Base-by-base conservation (phyloP, 2,113 vertebrate species). In the Callospermophilus lateralis region DNA sequence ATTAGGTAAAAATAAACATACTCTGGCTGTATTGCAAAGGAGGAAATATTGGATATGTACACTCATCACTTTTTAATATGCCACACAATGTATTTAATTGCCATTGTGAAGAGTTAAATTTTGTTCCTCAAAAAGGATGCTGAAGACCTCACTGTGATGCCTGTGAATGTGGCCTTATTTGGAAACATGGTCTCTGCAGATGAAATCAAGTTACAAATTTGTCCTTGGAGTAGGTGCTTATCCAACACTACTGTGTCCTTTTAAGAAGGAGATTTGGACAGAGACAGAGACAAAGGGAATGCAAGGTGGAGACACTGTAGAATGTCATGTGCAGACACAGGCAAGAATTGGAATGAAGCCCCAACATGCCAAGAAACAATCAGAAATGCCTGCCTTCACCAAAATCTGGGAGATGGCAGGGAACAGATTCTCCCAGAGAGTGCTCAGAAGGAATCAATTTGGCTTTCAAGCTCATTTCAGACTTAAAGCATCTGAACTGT, bases 41-140 rank as follows among this genome's bases (percentile, higher is more conserved):
- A 5, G 6, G 5, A n/a, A 78, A 85, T 1, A 34, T 4, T 77
- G n/a, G 1, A 3, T 74, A 20, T 11, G 1, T n/a, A 32, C 0
- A 39, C 6, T 58, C 24, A 61, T 17, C 0, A 6, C 24, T 6
- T 94, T 81, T 26, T 37, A 65, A 65, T 65, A 85, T 19, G 15
- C 20, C n/a, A 19, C 8, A 17, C 0, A 34, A 34, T 53, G 89
- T 26, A 70, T 26, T 58, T 55, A 26, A 26, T 22, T 37, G 53
- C 4, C 1, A 76, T 0, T 53, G 13, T 51, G 28, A 58, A 32
- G 24, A 28, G 39, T 89, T 89, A 13, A 86, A 30, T 37, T 53
- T 17, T 70, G 7, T 55, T 68, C 10, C 2, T 17, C 6, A 39
- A 28, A 61, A 78, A 73, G 3, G 55, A 51, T 48, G 12, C 26